Evolutionary conservation across 2,113 vertebrate genomes (phyloP).

Genomic region (Hiodon alosoides): DNA sequence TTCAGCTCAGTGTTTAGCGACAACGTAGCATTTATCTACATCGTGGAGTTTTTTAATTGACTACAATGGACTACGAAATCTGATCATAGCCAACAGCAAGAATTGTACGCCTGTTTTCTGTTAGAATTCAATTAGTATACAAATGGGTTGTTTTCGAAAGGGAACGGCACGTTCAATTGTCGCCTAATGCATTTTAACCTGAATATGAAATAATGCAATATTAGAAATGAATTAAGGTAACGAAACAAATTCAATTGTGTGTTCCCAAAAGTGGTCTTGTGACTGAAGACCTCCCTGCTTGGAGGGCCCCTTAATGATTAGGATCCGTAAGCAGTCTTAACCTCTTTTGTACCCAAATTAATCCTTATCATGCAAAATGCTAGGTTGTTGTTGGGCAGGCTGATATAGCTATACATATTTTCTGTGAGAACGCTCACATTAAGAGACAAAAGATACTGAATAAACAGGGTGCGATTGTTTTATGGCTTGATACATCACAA

Average conservation of each 20-base stretch:
- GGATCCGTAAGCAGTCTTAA: conserved; percentile 42
- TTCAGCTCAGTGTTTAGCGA: too few relatives aligned
- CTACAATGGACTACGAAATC: too few relatives aligned
- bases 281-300: conserved; percentile 32
- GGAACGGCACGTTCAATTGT: too few relatives aligned
- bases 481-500: too few relatives aligned
- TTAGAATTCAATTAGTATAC: too few relatives aligned
- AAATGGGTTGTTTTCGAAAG: too few relatives aligned
- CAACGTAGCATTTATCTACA: too few relatives aligned
- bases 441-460: background rate
- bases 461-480: background rate
- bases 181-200: background rate
- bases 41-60: too few relatives aligned
- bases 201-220: background rate
- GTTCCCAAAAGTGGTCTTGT: conserved; percentile 43
- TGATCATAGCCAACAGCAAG: too few relatives aligned
- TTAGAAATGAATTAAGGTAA: background rate
- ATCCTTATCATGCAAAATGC: conserved; percentile 28
- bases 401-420: background rate
- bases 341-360: conserved; percentile 18
- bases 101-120: too few relatives aligned
- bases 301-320: conserved; percentile 51
- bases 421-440: background rate
- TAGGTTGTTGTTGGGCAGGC: conserved; percentile 25
- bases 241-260: background rate